phyloP scores from a whole-genome alignment of 2,113 vertebrate genomes.

The Tupaia tana region DNA sequence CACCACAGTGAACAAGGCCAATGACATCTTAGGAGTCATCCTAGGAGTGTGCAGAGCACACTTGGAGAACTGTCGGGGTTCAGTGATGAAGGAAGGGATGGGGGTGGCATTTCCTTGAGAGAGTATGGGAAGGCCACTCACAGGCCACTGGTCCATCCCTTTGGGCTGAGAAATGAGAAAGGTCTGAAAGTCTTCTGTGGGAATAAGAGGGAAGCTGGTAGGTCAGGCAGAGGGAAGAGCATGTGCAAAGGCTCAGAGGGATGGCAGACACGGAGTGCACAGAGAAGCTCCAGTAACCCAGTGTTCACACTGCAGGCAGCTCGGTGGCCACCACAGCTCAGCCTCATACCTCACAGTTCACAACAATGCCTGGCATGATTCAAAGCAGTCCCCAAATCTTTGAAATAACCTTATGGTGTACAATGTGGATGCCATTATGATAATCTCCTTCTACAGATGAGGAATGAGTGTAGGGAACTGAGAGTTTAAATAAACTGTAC shows the following conservation, averaged over 20 bases:
- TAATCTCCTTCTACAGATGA: not conserved
- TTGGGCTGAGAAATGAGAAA: not conserved
- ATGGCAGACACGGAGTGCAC: rapidly evolving
- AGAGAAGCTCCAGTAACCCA: not conserved
- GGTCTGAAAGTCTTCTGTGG: not conserved
- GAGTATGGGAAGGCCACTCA: not conserved
- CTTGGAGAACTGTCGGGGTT: not conserved
- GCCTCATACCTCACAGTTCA: not conserved
- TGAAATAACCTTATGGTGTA: not conserved
- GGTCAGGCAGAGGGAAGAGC: not conserved
- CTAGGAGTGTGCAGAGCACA: not conserved
- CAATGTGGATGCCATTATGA: not conserved
- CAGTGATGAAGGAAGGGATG: rapidly evolving
- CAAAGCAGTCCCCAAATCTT: not conserved
- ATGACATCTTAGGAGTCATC: not conserved
- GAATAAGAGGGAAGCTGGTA: not conserved
- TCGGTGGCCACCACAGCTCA: not conserved
- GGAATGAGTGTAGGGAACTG: not conserved
- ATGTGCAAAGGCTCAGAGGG: not conserved
- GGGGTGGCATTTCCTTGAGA: not conserved
- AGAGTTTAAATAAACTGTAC: not conserved
- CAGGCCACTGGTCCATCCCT: not conserved
- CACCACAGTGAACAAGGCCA: not conserved
- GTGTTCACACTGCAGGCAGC: too few species aligned
- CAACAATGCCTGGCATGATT: not conserved